phyloP scores from a whole-genome alignment of 1,140 invertebrate species.

The Drosophila bocki region DNA sequence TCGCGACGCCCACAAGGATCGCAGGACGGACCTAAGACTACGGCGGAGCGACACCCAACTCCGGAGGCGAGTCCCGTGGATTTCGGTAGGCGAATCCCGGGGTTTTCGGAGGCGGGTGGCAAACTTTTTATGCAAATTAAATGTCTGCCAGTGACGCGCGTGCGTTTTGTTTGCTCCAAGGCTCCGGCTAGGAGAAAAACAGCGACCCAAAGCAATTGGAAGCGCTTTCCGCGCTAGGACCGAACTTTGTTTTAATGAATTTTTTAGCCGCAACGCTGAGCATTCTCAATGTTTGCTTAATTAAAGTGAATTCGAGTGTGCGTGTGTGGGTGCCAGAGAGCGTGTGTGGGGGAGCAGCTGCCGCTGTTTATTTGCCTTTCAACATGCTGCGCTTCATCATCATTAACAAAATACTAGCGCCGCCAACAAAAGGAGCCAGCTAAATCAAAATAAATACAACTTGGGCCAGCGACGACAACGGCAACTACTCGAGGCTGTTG shows the following conservation, averaged over 20 bases:
- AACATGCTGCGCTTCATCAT: constrained; percentile 81
- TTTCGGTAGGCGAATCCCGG: not conserved
- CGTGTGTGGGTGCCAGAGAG: not conserved
- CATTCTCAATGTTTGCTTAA: constrained; percentile 75
- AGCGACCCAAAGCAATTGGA: constrained; percentile 21
- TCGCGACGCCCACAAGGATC: constrained; percentile 63
- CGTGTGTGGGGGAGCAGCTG: constrained; percentile 34
- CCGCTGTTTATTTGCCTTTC: constrained; percentile 75
- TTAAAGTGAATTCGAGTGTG: constrained; percentile 57
- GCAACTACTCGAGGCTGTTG: constrained; percentile 34
- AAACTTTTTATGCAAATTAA: constrained; percentile 82
- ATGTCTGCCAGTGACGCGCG: constrained; percentile 76
- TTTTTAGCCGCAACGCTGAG: constrained; percentile 74
- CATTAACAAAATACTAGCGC: constrained; percentile 73
- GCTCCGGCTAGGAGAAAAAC: constrained; percentile 33
- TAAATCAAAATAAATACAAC: constrained; percentile 79
- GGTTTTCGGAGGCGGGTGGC: constrained; percentile 39
- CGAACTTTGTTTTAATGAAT: constrained; percentile 72
- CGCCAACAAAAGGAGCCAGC: constrained; percentile 39
- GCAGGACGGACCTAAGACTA: constrained; percentile 16
- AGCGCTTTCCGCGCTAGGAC: constrained; percentile 31
- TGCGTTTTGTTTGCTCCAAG: constrained; percentile 77
- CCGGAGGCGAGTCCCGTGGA: not conserved
- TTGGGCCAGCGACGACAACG: constrained; percentile 23
- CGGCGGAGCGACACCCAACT: constrained; percentile 3